Conservation (phyloP, 1,140 invertebrate genomes). For the Psix sp. region DNA sequence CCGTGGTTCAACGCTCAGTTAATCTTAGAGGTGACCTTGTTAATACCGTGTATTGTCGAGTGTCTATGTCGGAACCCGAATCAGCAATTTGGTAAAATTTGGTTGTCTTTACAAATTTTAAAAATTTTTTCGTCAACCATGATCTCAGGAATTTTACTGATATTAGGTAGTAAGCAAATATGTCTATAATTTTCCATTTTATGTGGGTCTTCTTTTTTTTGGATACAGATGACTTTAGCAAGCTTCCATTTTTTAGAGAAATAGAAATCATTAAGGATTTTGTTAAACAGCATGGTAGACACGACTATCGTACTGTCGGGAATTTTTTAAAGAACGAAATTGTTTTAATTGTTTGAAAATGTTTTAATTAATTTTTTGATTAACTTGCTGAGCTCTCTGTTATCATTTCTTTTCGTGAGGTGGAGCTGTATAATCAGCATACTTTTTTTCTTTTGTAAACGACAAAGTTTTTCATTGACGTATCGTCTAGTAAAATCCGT, state of each 20-base stretch:
- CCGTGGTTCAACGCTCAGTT: slow-evolving; percentile 7
- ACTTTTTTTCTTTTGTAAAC: slow-evolving; percentile 10
- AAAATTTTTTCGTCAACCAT: slow-evolving; percentile 9
- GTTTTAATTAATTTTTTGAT: no score
- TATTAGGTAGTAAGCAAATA: slow-evolving; percentile 64
- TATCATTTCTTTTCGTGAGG: no score
- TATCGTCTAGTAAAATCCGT: slow-evolving; percentile 1
- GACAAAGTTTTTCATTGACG: slow-evolving; percentile 10
- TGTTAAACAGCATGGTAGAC: no score
- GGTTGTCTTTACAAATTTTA: slow-evolving; percentile 23
- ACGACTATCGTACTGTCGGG: no score
- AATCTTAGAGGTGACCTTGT: slow-evolving; percentile 4
- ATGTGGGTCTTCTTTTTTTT: slow-evolving; percentile 30
- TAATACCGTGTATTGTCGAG: slow-evolving; percentile 32
- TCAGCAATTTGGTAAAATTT: slow-evolving; percentile 47
- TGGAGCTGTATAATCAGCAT: no score
- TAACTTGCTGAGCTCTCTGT: no score
- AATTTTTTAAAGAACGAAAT: no score
- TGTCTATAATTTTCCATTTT: slow-evolving; percentile 37
- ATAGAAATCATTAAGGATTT: neutral
- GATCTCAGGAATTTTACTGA: slow-evolving; percentile 59
- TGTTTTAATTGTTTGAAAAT: no score
- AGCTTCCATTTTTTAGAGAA: slow-evolving; percentile 19
- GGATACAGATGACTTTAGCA: slow-evolving; percentile 27
- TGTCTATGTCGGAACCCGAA: slow-evolving; percentile 34